Base-by-base conservation (phyloP, 92 coral and sea anemone species). In the Palythoa caribaeorum region DNA sequence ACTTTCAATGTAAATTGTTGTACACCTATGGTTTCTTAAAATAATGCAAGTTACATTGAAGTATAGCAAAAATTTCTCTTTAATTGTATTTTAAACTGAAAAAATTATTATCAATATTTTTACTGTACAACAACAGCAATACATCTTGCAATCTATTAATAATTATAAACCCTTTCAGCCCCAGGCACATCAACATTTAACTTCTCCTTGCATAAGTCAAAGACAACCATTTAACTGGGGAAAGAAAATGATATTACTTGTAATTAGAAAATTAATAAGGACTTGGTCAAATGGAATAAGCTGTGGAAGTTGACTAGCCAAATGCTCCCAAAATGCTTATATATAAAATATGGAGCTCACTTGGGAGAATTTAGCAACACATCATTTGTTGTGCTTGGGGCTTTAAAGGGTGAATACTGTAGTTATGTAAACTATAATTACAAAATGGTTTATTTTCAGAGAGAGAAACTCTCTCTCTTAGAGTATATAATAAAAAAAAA, bases 121-220 rank as follows among this genome's bases (percentile, higher is more conserved):
- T 17, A 60, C 68, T 60, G 16, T 17, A 60, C 68, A 60, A 60
- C 68, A 60, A 17, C 68, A 60, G 20, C 68, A 60, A 60, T 60
- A 60, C 20, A 60, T 60, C 20, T 11, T 60, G 68, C 68, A 60
- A 60, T 60, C 68, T 60, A 60, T 60, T 11, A 60, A 60, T 60
- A 17, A 60, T 60, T 60, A 60, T 60, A 11, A 60, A 60, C 68
- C 68, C 68, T 60, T 60, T 60, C 68, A 60, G 68, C 68, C 68
- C 20, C 68, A 60, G 68, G 68, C 68, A 60, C 17, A 60, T 60
- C 20, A 60, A 60, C 68, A 60, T 60, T 60, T 60, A 60, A 60
- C 28, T 28, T 28, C 28, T 28, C 28, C 28, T 28, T 28, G 28
- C 28, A 28, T 28, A 28, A 28, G 28, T 51, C 55, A 51, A 51